Base-by-base conservation (phyloP, 2,113 vertebrate species). In the Hemichromis elongatus region DNA sequence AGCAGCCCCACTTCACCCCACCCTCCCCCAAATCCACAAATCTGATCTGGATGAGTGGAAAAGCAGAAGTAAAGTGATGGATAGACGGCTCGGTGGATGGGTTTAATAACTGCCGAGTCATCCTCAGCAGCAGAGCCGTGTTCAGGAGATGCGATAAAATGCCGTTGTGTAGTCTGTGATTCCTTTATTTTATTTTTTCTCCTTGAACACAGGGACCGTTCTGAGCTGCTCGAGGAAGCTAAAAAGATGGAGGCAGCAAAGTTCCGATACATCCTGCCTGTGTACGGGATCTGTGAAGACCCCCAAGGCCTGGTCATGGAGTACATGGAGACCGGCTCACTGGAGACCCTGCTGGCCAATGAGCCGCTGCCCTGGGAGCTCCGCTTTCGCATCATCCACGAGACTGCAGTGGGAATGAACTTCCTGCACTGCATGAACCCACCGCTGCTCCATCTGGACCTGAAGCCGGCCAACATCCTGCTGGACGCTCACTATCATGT, bases 191-290 rank as follows among this genome's bases (percentile, higher is more conserved):
- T 30, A 19, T 1, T 66, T 9, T 45, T 0, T 26, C 24, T 19
- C 16, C 28, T 77, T 40, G 35, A 2, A 24, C 81, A 52, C 90
- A 99, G 99, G 95, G 99, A 99, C 73, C 98, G 97, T 5, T 93
- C 96, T 6, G 99, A 99, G 92, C 95, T 99, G 19, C 57, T 99
- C 9, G 98, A 99, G 82, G 98, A 99, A 92, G 98, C 98, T 7
- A 99, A 97, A 94, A 99, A 99, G 96, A 99, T 99, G 98, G 99
- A 99, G 92, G 97, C 98, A 82, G 99, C 98, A 24, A 99, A 99
- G 92, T 99, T 99, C 88, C 96, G 98, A 7, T 99, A 99, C 83
- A 97, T 99, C 47, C 95, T 99, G 45, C 98, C 98, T 0, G 99
- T 99, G 52, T 99, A 99, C 0, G 99, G 99, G 88, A 99, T 99